phyloP scores from a whole-genome alignment of 2,797 vertebrate genomes.

The Myotis vivesi region DNA sequence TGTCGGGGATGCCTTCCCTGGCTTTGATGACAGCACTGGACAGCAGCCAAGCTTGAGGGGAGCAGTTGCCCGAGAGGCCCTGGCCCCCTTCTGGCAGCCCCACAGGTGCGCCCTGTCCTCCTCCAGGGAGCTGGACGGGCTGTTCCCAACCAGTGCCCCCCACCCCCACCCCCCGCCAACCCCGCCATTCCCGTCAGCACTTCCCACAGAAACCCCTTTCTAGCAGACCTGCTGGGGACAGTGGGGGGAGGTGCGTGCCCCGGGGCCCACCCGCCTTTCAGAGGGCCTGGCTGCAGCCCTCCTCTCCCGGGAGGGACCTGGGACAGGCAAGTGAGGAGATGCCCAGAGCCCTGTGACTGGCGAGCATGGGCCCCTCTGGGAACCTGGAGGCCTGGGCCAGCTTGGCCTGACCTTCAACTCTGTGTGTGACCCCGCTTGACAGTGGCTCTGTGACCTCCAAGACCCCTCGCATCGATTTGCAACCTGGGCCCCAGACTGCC shows the following conservation, averaged over 20 bases:
- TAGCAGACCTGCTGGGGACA: background rate
- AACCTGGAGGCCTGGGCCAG: background rate
- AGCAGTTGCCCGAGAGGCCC: constrained; percentile 44
- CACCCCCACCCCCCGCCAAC: background rate
- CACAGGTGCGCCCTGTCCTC: background rate
- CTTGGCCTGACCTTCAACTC: background rate
- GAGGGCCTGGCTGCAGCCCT: background rate
- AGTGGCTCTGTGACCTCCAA: background rate
- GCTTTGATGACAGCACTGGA: constrained; percentile 26
- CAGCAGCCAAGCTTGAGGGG: background rate
- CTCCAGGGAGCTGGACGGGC: background rate
- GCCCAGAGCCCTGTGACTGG: background rate
- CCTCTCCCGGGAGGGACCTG: background rate
- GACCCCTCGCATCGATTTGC: background rate
- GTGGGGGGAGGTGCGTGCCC: background rate
- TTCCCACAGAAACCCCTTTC: background rate
- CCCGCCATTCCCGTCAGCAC: background rate
- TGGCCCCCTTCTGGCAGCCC: background rate
- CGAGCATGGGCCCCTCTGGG: background rate
- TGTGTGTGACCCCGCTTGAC: background rate
- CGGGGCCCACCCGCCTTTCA: background rate
- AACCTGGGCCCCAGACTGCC: background rate
- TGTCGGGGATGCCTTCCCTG: constrained; percentile 29
- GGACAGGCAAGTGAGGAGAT: background rate
- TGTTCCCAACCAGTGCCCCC: background rate